phyloP scores from a whole-genome alignment of 2,797 vertebrate genomes.

The Serranus cabrilla region DNA sequence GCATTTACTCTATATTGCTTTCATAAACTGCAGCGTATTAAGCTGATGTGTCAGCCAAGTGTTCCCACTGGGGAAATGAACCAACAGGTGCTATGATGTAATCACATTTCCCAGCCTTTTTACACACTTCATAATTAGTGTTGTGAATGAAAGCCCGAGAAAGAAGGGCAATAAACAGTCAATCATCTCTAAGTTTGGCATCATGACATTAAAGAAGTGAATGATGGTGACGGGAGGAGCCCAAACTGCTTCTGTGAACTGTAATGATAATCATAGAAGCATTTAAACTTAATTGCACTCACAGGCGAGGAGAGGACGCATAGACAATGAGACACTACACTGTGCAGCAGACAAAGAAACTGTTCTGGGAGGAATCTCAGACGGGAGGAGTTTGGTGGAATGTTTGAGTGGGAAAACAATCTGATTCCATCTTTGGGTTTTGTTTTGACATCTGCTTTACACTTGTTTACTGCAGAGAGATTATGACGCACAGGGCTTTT shows the following conservation, averaged over 20 bases:
- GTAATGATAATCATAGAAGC: constrained; percentile 50
- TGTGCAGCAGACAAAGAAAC: constrained; percentile 68
- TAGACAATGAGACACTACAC: constrained; percentile 50
- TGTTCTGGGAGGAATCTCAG: constrained; percentile 63
- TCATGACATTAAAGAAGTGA: constrained; percentile 5
- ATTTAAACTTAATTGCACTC: constrained; percentile 45
- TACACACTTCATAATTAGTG: constrained; percentile 19
- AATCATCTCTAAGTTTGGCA: constrained; percentile 34
- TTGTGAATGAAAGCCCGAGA: constrained; percentile 22
- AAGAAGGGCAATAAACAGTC: constrained; percentile 15
- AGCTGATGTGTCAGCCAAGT: constrained; percentile 50
- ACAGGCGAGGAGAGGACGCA: constrained; percentile 18
- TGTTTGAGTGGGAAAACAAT: constrained; percentile 76
- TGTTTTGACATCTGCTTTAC: constrained; percentile 69
- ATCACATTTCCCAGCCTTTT: constrained; percentile 48
- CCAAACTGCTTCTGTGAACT: constrained; percentile 49
- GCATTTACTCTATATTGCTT: constrained; percentile 36
- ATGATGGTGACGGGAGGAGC: constrained; percentile 29
- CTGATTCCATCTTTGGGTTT: constrained; percentile 53
- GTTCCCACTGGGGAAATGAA: constrained; percentile 47
- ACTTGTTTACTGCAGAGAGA: constrained; percentile 68
- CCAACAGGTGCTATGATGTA: constrained; percentile 79
- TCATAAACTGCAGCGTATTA: constrained; percentile 26
- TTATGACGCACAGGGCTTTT: constrained; percentile 31
- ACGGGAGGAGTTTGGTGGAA: constrained; percentile 72